Conservation (phyloP, 2,888 invertebrate genomes). For the Timema cristinae region DNA sequence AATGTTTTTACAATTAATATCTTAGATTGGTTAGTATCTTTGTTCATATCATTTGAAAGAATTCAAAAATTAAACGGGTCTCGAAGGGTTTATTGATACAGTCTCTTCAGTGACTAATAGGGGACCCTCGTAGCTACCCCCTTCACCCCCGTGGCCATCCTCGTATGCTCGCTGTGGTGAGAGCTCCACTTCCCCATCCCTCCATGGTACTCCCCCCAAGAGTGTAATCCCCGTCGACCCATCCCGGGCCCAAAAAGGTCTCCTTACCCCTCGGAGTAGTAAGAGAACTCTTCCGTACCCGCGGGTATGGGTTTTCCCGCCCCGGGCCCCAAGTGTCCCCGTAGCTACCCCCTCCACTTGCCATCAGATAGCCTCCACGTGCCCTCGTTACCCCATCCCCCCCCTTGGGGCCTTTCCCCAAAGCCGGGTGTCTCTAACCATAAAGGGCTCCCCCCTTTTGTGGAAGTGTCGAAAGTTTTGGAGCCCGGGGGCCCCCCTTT, state of each 20-base stretch:
- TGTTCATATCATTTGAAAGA: too few species aligned
- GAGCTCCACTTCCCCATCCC: slow-evolving; percentile 29
- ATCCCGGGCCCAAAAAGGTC: slow-evolving; percentile 51
- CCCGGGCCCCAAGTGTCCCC: slow-evolving; percentile 51
- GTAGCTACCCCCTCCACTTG: slow-evolving; percentile 22
- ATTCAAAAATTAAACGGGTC: too few species aligned
- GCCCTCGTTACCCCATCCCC: slow-evolving; percentile 38
- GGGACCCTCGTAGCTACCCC: too few species aligned
- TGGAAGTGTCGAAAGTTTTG: slow-evolving; percentile 68
- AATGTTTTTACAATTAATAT: too few species aligned
- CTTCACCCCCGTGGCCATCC: not conserved
- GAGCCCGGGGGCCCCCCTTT: slow-evolving; percentile 64
- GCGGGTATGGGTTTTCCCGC: slow-evolving; percentile 37
- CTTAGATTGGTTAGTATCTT: too few species aligned
- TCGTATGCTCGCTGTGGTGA: slow-evolving; percentile 10
- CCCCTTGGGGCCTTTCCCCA: slow-evolving; percentile 49
- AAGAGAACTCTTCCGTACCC: slow-evolving; percentile 20
- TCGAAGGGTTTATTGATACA: too few species aligned
- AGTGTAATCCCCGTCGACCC: slow-evolving; percentile 40
- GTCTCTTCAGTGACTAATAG: too few species aligned
- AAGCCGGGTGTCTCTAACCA: slow-evolving; percentile 64
- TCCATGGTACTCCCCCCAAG: slow-evolving; percentile 19
- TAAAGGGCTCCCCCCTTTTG: slow-evolving; percentile 70
- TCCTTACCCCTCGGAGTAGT: slow-evolving; percentile 45
- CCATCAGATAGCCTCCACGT: slow-evolving; percentile 34